A percentile compares a stretch with the other conserved stretches of the same genome.
These are phyloP conservation scores for Ophion ellenae DNA, from an alignment of 2,888 invertebrate species.

Conservation along the genomic window DNA sequence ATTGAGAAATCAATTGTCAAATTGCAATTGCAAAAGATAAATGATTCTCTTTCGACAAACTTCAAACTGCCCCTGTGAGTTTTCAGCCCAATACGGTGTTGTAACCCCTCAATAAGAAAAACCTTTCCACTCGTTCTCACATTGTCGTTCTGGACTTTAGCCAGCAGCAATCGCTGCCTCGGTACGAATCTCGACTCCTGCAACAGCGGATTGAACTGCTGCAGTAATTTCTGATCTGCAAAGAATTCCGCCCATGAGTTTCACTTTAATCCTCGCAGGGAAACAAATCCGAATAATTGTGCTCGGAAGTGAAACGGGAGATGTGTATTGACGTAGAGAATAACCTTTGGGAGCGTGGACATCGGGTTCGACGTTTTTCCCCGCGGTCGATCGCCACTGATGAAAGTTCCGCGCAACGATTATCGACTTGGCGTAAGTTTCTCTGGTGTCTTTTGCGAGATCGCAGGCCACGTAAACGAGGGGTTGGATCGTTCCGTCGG, in stretches of 20 bases:
- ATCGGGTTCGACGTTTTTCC: slow-evolving; percentile 75
- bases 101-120: neutral
- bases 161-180: slow-evolving; percentile 87
- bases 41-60: too few relatives aligned
- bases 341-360: slow-evolving; percentile 81
- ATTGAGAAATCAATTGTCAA: too few relatives aligned
- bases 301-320: too few relatives aligned
- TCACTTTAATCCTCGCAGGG: neutral
- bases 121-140: slow-evolving; percentile 81
- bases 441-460: slow-evolving; percentile 78
- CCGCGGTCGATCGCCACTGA: slow-evolving; percentile 86
- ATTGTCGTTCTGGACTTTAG: slow-evolving; percentile 86
- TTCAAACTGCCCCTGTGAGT: too few relatives aligned
- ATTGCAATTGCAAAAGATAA: too few relatives aligned
- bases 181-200: slow-evolving; percentile 85
- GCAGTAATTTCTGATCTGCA: slow-evolving; percentile 84
- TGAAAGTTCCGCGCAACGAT: slow-evolving; percentile 87
- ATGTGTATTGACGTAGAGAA: neutral
- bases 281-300: neutral
- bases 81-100: too few relatives aligned
- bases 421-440: slow-evolving; percentile 84
- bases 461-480: slow-evolving; percentile 82
- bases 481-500: slow-evolving; percentile 59
- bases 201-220: slow-evolving; percentile 84
- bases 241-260: slow-evolving; percentile 29